A percentile compares a stretch with the other conserved stretches of the same genome.
phyloP scores from a whole-genome alignment of 2,797 vertebrate genomes.

The Epinephelus coioides region DNA sequence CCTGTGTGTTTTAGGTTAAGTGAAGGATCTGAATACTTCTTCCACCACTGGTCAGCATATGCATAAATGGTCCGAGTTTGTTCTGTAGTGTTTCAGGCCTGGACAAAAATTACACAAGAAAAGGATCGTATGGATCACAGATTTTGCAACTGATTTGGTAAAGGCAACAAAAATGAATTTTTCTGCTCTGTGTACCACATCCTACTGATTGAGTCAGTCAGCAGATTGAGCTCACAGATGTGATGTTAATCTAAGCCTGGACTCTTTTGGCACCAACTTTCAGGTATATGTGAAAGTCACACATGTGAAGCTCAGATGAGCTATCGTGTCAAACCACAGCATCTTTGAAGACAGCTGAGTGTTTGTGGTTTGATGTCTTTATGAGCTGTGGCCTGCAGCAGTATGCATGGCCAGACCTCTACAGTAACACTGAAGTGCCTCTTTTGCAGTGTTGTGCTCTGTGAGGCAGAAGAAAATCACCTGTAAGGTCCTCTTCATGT shows the following conservation, averaged over 20 bases:
- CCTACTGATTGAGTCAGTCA: no score
- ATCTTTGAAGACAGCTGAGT: slow-evolving; percentile 5
- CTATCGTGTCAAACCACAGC: slow-evolving; percentile 20
- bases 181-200: no score
- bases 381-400: slow-evolving; percentile 18
- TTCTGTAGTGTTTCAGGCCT: neutral
- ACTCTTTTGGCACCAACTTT: no score
- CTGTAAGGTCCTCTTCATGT: neutral
- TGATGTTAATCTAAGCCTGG: neutral
- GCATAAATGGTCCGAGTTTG: neutral
- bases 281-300: neutral
- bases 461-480: neutral
- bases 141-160: neutral
- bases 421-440: neutral
- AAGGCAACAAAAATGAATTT: no score
- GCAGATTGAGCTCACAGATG: neutral
- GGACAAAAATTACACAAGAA: neutral
- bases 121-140: no score
- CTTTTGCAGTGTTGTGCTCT: neutral
- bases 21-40: no score
- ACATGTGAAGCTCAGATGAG: neutral
- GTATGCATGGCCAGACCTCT: neutral
- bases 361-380: slow-evolving; percentile 40
- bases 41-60: no score
- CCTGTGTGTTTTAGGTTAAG: no score